Evolutionary conservation across 1,140 invertebrate genomes (phyloP), one percentile per base, ranked within the genome.

Genomic region (Apocrypta bakeri): DNA sequence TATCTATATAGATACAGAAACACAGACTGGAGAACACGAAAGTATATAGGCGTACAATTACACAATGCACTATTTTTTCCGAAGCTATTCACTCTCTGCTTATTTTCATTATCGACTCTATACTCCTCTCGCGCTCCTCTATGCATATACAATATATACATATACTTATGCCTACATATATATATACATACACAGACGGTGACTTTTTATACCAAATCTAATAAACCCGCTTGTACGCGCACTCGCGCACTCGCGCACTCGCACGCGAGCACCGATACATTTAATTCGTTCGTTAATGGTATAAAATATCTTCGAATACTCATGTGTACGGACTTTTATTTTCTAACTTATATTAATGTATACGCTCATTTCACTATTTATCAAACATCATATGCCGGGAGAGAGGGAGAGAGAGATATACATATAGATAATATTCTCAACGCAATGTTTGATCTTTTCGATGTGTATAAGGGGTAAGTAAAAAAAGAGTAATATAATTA

Each of bases 401-500:
- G 33, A 37, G 2, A 4, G 2, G 33, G 3, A 37, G n/a, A n/a
- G n/a, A n/a, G n/a, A n/a, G n/a, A 37, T 37, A 37, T 37, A 37
- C 9, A 37, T 9, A 9, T 37, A 37, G 33, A 37, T 37, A 37
- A 37, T 37, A 37, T 37, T 37, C 3, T 37, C 2, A 4, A 37
- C 48, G 64, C 24, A 27, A 66, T 27, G 64, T 66, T 66, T 66
- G 64, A 66, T 29, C 24, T 66, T 66, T 29, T 66, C 24, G 12
- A 66, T 12, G 27, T 6, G 27, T n/a, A 1, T 64, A 29, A 1
- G 9, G 25, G 29, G 3, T 1, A 1, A 66, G 7, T 12, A 2
- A 29, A 66, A 27, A 66, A 66, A 25, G 64, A 66, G 64, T 25
- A 66, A 66, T 66, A 29, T 66, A 66, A 56, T 66, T 66, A 25